Conservation (phyloP, 2,797 vertebrate genomes). For the Xiphorhynchus erythropygius region DNA sequence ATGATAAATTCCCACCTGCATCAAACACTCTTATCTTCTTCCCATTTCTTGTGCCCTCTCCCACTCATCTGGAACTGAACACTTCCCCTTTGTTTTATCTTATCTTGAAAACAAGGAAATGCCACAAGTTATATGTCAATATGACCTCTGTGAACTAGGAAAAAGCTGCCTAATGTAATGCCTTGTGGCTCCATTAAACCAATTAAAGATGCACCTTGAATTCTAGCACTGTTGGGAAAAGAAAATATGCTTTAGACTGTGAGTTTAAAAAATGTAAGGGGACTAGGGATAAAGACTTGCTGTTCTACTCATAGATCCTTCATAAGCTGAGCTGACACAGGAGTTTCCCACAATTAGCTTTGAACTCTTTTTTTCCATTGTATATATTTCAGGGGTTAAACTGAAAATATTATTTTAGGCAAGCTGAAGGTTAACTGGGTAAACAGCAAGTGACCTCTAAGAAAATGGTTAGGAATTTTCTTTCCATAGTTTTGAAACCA, state of each 20-base stretch:
- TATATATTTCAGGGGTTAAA: neutral
- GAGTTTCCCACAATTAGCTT: neutral
- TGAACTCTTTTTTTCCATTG: neutral
- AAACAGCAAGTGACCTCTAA: neutral
- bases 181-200: slow-evolving; percentile 71
- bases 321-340: neutral
- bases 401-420: neutral
- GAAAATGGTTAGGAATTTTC: neutral
- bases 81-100: slow-evolving; percentile 91
- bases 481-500: neutral
- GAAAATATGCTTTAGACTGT: slow-evolving; percentile 55
- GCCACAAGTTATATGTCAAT: slow-evolving; percentile 94
- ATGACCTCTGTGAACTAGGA: slow-evolving; percentile 85
- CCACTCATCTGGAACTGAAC: slow-evolving; percentile 95
- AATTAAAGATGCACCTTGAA: slow-evolving; percentile 60
- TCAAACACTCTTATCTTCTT: slow-evolving; percentile 80
- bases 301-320: neutral
- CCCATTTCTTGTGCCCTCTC: slow-evolving; percentile 83
- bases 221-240: slow-evolving; percentile 50
- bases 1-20: slow-evolving; percentile 72
- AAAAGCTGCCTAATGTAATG: slow-evolving; percentile 62
- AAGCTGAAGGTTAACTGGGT: neutral
- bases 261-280: neutral
- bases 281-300: neutral
- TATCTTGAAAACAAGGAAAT: slow-evolving; percentile 96